These are phyloP conservation scores for Cladorhizidae sp. DNA, from an alignment of 37 sponge, comb jelly and placozoan genomes.

Conservation along the genomic window DNA sequence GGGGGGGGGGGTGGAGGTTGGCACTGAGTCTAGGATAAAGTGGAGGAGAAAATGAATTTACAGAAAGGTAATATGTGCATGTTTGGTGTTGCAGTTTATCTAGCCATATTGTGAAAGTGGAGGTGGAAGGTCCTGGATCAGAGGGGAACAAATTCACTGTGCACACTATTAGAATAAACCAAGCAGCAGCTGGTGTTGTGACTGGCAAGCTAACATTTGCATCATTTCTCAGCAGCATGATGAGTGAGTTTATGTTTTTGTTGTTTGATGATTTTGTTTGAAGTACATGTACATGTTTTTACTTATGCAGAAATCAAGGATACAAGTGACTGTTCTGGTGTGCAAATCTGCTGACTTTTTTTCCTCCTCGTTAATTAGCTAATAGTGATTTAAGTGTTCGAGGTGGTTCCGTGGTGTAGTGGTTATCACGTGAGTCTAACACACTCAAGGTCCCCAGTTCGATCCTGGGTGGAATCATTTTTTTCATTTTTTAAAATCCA, in stretches of 20 bases:
- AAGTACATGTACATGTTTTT: neutral
- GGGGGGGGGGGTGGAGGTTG: too few relatives aligned
- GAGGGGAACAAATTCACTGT: constrained; percentile 62
- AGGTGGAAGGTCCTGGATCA: constrained; percentile 75
- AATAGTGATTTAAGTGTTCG: neutral
- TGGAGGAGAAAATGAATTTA: neutral
- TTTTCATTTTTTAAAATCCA: constrained; percentile 21
- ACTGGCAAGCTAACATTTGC: constrained; percentile 87
- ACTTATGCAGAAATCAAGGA: constrained; percentile 17
- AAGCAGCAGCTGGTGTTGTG: constrained; percentile 75
- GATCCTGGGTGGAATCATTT: constrained; percentile 64
- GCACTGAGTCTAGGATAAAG: neutral
- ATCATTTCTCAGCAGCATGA: constrained; percentile 85
- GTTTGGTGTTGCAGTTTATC: constrained; percentile 37
- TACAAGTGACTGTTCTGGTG: constrained; percentile 66
- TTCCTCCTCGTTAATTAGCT: neutral
- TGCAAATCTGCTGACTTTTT: constrained; percentile 76
- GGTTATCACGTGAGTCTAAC: constrained; percentile 72
- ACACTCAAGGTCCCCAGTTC: constrained; percentile 72
- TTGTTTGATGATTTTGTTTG: neutral
- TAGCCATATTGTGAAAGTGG: constrained; percentile 75
- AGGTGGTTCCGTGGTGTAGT: constrained; percentile 61
- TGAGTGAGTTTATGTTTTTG: constrained; percentile 28
- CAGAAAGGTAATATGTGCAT: neutral
- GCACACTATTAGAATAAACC: constrained; percentile 64